These are phyloP conservation scores for Muraenolepis orangiensis DNA, from an alignment of 2,797 vertebrate genomes.

Conservation along the genomic window DNA sequence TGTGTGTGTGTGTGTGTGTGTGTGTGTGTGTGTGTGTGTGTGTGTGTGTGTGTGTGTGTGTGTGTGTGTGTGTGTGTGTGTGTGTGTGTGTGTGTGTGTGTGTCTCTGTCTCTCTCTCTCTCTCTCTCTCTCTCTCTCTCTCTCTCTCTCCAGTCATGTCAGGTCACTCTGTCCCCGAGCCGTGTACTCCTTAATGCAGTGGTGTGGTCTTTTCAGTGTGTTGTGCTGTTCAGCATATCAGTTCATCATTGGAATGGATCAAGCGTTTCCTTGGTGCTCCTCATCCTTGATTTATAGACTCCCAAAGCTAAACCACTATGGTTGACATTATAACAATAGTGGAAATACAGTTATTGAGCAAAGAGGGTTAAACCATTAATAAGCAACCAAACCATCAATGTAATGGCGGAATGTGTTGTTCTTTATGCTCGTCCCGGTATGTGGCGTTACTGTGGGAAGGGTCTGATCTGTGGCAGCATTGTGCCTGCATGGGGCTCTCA, in stretches of 20 bases:
- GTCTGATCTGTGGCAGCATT: neutral
- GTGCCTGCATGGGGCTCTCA: neutral
- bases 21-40: too few species aligned
- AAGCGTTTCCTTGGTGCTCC: neutral
- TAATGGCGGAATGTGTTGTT: neutral
- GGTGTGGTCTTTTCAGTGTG: conserved; percentile 3
- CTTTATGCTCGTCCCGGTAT: neutral
- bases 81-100: too few species aligned
- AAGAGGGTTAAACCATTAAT: too few species aligned
- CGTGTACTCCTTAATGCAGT: conserved; percentile 20
- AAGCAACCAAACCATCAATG: neutral
- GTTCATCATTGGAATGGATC: neutral
- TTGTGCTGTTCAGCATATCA: conserved; percentile 11
- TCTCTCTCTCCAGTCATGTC: conserved; percentile 31
- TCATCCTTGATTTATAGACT: neutral
- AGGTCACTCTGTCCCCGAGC: conserved; percentile 32
- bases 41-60: too few species aligned
- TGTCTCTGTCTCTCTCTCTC: too few species aligned
- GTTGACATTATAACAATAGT: neutral
- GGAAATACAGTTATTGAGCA: neutral
- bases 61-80: too few species aligned
- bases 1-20: too few species aligned
- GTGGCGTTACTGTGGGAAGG: conserved; percentile 1
- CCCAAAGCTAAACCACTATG: neutral
- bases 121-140: too few species aligned